Conservation (phyloP, 1,140 invertebrate species). For the Drosophila pachea region DNA sequence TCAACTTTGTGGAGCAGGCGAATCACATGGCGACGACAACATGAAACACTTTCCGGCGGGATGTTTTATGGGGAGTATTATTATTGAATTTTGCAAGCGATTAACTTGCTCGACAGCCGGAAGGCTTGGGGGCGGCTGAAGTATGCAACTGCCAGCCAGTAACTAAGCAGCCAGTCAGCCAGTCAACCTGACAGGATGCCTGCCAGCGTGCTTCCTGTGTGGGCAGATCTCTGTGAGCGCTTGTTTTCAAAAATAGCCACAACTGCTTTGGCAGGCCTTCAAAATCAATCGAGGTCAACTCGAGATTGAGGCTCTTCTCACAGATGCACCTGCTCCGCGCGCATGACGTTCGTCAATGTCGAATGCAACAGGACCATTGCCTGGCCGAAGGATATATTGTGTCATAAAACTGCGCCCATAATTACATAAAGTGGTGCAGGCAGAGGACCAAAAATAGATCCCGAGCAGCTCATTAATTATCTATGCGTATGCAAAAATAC, state of each 20-base stretch:
- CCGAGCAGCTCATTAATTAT: slow-evolving; percentile 54
- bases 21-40: slow-evolving; percentile 49
- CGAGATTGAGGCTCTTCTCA: background rate
- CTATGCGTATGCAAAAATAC: slow-evolving; percentile 32
- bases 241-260: slow-evolving; percentile 31
- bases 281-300: slow-evolving; percentile 12
- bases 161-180: slow-evolving; percentile 8
- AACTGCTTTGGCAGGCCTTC: slow-evolving; percentile 3
- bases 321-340: background rate
- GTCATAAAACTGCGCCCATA: slow-evolving; percentile 32
- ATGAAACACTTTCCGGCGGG: slow-evolving; percentile 71
- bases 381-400: slow-evolving; percentile 9
- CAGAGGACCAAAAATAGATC: slow-evolving; percentile 17
- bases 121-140: background rate
- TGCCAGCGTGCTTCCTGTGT: slow-evolving; percentile 19
- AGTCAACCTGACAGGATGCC: background rate
- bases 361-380: slow-evolving; percentile 8
- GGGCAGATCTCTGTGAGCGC: slow-evolving; percentile 3
- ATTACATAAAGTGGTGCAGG: slow-evolving; percentile 39
- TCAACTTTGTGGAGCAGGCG: slow-evolving; percentile 46
- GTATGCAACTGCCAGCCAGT: background rate
- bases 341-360: background rate
- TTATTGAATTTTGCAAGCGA: slow-evolving; percentile 78
- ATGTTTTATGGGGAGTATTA: slow-evolving; percentile 50
- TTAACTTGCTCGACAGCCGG: slow-evolving; percentile 67